Conservation (phyloP, 2,888 invertebrate genomes). For the Theretra japonica region DNA sequence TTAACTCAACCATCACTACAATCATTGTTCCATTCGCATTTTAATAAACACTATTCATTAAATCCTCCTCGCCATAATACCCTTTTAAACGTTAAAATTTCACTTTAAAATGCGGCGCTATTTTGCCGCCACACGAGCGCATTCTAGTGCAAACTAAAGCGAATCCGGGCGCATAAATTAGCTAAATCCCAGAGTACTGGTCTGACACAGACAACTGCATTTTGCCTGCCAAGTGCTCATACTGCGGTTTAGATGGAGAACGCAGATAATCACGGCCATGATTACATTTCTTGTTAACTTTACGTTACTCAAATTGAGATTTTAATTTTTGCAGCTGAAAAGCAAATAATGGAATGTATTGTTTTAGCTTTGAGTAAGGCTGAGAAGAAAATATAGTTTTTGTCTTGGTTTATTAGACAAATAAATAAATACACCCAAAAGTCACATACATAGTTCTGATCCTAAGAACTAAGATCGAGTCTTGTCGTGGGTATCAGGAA, state of each 20-base stretch:
- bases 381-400: too few species aligned
- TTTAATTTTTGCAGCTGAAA: background rate
- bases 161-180: slow-evolving; percentile 58
- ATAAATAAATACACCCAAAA: too few species aligned
- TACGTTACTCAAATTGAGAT: slow-evolving; percentile 9
- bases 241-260: slow-evolving; percentile 31
- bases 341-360: background rate
- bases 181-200: slow-evolving; percentile 45
- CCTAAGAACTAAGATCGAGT: too few species aligned
- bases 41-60: slow-evolving; percentile 3
- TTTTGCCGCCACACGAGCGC: slow-evolving; percentile 32
- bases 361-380: background rate
- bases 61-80: background rate
- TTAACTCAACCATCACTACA: too few species aligned
- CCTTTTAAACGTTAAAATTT: slow-evolving; percentile 22
- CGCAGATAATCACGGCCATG: slow-evolving; percentile 36
- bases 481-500: too few species aligned
- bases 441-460: too few species aligned
- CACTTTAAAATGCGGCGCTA: slow-evolving; percentile 16
- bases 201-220: slow-evolving; percentile 49
- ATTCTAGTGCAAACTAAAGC: slow-evolving; percentile 42
- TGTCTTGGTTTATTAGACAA: too few species aligned
- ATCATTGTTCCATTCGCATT: too few species aligned
- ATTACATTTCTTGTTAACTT: slow-evolving; percentile 42
- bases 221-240: slow-evolving; percentile 48